These are phyloP conservation scores for Stenolophus ochropezus DNA, from an alignment of 2,888 invertebrate species.

Conservation along the genomic window DNA sequence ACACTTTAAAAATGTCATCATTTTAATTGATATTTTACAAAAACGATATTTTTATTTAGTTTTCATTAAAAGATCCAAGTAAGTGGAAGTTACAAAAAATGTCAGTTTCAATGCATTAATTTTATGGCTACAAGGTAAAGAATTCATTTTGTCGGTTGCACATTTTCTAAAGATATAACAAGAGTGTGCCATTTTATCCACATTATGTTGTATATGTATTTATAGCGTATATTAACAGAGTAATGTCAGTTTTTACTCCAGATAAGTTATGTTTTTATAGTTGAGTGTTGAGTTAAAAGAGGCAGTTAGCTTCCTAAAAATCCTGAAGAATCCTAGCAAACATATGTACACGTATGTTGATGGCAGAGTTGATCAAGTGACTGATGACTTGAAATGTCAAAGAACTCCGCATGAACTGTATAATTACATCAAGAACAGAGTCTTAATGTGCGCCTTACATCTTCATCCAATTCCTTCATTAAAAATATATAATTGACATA, in stretches of 20 bases:
- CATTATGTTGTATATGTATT: neutral
- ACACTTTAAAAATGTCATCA: no score
- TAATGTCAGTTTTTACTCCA: neutral
- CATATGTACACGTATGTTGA: conserved; percentile 45
- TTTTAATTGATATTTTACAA: no score
- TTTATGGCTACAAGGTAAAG: no score
- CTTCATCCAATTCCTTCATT: conserved; percentile 59
- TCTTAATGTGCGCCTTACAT: conserved; percentile 55
- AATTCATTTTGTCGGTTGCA: no score
- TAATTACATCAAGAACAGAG: conserved; percentile 55
- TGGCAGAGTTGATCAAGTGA: conserved; percentile 15
- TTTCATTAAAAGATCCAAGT: no score
- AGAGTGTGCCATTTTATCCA: neutral
- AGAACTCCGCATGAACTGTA: conserved; percentile 47
- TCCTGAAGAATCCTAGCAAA: conserved; percentile 7
- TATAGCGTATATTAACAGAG: conserved; percentile 1
- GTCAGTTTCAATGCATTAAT: no score
- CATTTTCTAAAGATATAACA: no score
- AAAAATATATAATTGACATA: conserved; percentile 60
- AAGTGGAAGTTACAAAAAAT: no score
- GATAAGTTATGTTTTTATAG: neutral
- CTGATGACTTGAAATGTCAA: conserved; percentile 53
- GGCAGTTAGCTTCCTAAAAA: conserved; percentile 21
- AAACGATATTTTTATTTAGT: no score
- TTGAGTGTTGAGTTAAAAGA: conserved; percentile 1